Conservation (phyloP, 2,113 vertebrate genomes). For the Callaeas wilsoni region DNA sequence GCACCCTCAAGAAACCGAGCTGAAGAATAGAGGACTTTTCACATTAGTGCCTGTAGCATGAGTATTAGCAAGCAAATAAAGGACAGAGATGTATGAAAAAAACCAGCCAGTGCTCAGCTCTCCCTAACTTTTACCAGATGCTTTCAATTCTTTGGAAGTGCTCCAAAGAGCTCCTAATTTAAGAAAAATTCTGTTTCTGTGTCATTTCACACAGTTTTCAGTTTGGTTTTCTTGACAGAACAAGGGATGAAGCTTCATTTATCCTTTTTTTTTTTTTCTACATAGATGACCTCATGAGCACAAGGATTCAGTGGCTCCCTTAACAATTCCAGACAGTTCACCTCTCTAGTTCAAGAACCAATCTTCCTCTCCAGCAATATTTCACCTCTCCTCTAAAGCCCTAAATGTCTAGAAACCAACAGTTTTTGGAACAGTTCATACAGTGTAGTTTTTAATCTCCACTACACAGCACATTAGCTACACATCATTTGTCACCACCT, state of each 20-base stretch:
- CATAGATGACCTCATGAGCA: neutral
- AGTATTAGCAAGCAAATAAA: neutral
- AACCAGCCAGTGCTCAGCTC: neutral
- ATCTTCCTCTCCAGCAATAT: neutral
- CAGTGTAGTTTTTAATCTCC: neutral
- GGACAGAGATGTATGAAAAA: neutral
- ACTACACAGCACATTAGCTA: neutral
- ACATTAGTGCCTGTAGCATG: neutral
- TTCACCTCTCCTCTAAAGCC: neutral
- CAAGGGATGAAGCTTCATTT: neutral
- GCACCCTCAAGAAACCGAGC: neutral
- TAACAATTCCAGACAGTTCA: neutral
- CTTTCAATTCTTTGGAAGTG: neutral
- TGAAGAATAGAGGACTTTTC: neutral
- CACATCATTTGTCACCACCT: neutral
- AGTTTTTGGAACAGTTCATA: neutral
- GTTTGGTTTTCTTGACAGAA: neutral
- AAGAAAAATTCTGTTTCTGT: neutral
- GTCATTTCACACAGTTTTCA: neutral
- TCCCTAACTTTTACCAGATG: neutral
- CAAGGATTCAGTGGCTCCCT: neutral
- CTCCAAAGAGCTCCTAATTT: neutral
- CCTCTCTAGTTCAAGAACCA: neutral
- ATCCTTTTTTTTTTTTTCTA: neutral
- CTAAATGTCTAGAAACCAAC: neutral